Conservation (phyloP, 2,113 vertebrate genomes). For the Recurvirostra avosetta region DNA sequence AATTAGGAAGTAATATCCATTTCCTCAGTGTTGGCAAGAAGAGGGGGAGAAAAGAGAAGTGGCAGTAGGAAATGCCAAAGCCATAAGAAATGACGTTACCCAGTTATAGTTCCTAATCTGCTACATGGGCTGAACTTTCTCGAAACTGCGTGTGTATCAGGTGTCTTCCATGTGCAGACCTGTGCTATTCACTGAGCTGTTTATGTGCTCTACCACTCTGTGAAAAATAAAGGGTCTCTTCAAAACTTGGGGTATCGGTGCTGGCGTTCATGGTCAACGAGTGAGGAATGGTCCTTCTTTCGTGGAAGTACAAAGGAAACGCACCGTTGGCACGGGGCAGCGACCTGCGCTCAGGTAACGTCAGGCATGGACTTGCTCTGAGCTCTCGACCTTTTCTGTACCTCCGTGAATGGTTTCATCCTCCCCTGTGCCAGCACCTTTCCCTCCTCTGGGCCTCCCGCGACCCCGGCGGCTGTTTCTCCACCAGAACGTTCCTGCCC, state of each 20-base stretch:
- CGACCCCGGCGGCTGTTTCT: not conserved
- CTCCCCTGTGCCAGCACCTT: not conserved
- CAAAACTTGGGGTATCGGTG: not conserved
- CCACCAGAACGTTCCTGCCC: not conserved
- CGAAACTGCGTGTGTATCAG: not conserved
- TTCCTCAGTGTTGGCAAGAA: not conserved
- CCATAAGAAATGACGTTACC: not conserved
- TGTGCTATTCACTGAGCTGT: rapidly evolving
- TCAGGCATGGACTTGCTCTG: not conserved
- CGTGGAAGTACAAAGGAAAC: not conserved
- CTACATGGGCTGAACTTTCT: not conserved
- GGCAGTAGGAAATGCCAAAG: not conserved
- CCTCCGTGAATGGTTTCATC: not conserved
- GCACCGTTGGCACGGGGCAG: no score
- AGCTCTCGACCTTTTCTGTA: not conserved
- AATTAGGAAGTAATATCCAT: not conserved
- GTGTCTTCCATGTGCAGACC: not conserved
- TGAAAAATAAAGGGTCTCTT: not conserved
- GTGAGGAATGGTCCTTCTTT: not conserved
- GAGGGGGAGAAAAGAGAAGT: not conserved
- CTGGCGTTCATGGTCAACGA: rapidly evolving
- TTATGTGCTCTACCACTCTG: not conserved
- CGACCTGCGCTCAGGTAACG: rapidly evolving
- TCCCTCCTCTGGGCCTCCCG: not conserved
- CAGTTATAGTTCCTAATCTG: not conserved